Percentiles rank a stretch among this genome's conserved stretches.
Evolutionary conservation across 2,888 invertebrate species (phyloP).

Genomic region (Catocala fraxini): DNA sequence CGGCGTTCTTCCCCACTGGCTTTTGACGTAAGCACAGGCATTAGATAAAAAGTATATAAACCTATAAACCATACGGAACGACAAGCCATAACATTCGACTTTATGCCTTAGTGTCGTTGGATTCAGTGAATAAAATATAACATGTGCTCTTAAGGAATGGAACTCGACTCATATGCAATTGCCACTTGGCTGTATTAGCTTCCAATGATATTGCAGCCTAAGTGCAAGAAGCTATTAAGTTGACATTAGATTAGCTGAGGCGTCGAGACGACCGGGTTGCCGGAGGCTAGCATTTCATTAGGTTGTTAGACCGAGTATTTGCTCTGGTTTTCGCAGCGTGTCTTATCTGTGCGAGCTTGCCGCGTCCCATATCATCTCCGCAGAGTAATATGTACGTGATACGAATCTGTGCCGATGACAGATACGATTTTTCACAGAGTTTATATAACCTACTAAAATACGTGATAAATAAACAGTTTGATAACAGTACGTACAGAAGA

Average conservation of each 20-base stretch:
- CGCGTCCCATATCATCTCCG: slow-evolving; percentile 58
- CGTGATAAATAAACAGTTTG: slow-evolving; percentile 11
- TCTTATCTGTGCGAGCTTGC: slow-evolving; percentile 69
- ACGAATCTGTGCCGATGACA: slow-evolving; percentile 58
- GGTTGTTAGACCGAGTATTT: slow-evolving; percentile 66
- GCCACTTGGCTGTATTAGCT: slow-evolving; percentile 55
- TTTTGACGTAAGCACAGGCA: slow-evolving; percentile 17
- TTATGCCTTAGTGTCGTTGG: slow-evolving; percentile 42
- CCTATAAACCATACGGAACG: slow-evolving; percentile 5
- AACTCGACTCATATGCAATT: slow-evolving; percentile 49
- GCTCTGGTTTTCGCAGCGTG: slow-evolving; percentile 72
- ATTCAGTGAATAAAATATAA: slow-evolving; percentile 39
- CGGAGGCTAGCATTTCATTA: slow-evolving; percentile 66
- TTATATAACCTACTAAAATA: slow-evolving; percentile 29
- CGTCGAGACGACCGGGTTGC: slow-evolving; percentile 45
- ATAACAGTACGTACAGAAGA: slow-evolving; percentile 1
- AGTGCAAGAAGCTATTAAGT: slow-evolving; percentile 62
- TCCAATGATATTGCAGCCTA: slow-evolving; percentile 57
- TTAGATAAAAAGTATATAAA: slow-evolving; percentile 15
- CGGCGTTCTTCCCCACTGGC: slow-evolving; percentile 5
- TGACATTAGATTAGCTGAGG: slow-evolving; percentile 58
- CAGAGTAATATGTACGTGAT: slow-evolving; percentile 68
- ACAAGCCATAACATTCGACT: slow-evolving; percentile 14
- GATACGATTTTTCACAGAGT: slow-evolving; percentile 48
- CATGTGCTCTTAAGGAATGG: slow-evolving; percentile 55